phyloP scores from a whole-genome alignment of 1,140 invertebrate genomes.

The Asobara japonica region DNA sequence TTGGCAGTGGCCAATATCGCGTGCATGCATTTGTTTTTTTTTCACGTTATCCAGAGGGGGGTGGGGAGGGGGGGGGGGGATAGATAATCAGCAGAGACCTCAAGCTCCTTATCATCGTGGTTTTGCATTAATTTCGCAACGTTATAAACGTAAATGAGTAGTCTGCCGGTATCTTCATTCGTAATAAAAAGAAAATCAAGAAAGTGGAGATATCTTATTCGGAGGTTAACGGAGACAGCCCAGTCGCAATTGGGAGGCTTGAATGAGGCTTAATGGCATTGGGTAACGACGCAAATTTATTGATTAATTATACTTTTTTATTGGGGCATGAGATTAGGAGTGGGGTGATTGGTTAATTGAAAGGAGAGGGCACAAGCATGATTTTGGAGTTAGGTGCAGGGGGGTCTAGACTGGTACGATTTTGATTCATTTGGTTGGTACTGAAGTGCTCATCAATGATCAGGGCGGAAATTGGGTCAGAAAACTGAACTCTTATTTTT shows the following conservation, averaged over 20 bases:
- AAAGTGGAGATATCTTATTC: neutral
- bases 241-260: neutral
- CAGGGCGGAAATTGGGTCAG: no score
- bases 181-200: constrained; percentile 3
- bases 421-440: no score
- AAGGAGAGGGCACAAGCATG: neutral
- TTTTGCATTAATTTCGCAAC: constrained; percentile 4
- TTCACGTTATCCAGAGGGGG: neutral
- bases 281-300: neutral
- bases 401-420: no score
- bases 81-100: neutral
- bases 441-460: no score
- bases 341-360: neutral
- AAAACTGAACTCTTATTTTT: no score
- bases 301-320: neutral
- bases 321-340: neutral
- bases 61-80: no score
- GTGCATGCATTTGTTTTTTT: constrained; percentile 11
- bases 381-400: neutral
- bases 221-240: no score
- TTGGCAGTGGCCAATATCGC: constrained; percentile 8
- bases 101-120: neutral
- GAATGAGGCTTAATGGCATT: neutral
- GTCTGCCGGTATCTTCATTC: constrained; percentile 1
- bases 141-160: constrained; percentile 12